These are phyloP conservation scores for Eulithis prunata DNA, from an alignment of 2,888 invertebrate species.

Conservation along the genomic window DNA sequence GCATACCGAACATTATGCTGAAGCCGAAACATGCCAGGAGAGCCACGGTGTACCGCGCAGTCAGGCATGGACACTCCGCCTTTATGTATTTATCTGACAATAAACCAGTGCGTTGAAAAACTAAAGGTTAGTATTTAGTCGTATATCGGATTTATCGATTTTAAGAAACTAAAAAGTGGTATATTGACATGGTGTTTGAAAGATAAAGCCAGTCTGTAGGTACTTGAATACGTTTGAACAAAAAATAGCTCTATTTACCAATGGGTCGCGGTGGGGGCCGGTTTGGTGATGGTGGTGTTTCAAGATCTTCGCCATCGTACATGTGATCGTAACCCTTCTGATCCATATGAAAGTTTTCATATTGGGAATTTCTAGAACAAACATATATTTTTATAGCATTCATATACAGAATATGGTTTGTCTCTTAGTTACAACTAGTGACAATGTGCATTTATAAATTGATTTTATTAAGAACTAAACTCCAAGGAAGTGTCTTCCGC, in stretches of 20 bases:
- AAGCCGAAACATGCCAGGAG: slow-evolving; percentile 94
- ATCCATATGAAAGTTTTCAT: slow-evolving; percentile 87
- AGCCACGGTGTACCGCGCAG: slow-evolving; percentile 94
- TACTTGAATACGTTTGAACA: not conserved
- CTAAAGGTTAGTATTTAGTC: not conserved
- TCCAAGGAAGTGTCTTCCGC: slow-evolving; percentile 22
- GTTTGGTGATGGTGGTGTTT: slow-evolving; percentile 92
- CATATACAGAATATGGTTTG: too few relatives aligned
- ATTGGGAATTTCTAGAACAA: slow-evolving; percentile 84
- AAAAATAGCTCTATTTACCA: slow-evolving; percentile 52
- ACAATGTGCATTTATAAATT: too few relatives aligned
- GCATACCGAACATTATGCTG: slow-evolving; percentile 98
- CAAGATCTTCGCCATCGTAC: slow-evolving; percentile 88
- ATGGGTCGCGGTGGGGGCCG: slow-evolving; percentile 93
- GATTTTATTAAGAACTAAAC: slow-evolving; percentile 8
- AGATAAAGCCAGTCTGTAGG: too few relatives aligned
- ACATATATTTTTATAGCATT: not conserved
- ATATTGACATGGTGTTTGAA: too few relatives aligned
- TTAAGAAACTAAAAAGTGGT: too few relatives aligned
- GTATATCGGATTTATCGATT: too few relatives aligned
- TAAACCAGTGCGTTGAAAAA: not conserved
- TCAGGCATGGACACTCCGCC: slow-evolving; percentile 94
- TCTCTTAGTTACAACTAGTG: too few relatives aligned
- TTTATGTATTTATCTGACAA: slow-evolving; percentile 90
- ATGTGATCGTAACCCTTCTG: slow-evolving; percentile 85